phyloP scores from a whole-genome alignment of 2,888 invertebrate species.

The Cartodere bifasciata region DNA sequence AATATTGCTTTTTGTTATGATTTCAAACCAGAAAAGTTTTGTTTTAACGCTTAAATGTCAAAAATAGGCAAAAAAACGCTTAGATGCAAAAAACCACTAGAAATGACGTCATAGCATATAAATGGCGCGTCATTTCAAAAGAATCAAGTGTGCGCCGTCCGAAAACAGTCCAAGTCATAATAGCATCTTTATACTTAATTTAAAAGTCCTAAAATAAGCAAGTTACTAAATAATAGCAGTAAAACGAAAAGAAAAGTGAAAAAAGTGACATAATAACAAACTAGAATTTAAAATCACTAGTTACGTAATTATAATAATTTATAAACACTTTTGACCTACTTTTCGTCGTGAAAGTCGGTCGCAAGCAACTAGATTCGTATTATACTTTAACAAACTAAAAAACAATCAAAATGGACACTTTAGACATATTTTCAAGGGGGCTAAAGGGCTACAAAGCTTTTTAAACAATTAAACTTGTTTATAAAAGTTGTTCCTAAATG shows the following conservation, averaged over 20 bases:
- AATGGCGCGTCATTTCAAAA: not conserved
- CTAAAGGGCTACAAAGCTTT: too few species aligned
- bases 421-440: too few species aligned
- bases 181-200: conserved; percentile 4
- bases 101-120: not conserved
- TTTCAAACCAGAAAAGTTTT: too few species aligned
- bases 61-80: too few species aligned
- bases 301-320: conserved; percentile 25
- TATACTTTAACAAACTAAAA: not conserved
- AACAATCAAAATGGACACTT: not conserved
- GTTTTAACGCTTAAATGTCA: too few species aligned
- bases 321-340: conserved; percentile 29
- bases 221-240: too few species aligned
- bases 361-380: conserved; percentile 10
- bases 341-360: conserved; percentile 26
- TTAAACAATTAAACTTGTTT: not conserved
- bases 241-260: conserved; percentile 5
- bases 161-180: conserved; percentile 3
- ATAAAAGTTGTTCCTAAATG: conserved; percentile 29
- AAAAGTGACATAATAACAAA: conserved; percentile 2
- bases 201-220: conserved; percentile 3
- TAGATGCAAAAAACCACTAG: not conserved
- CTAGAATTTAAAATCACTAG: conserved; percentile 13
- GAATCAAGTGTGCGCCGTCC: conserved; percentile 6
- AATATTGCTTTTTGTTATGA: not conserved